Evolutionary conservation across 2,113 vertebrate species (phyloP), one percentile per base, ranked within the genome.

Genomic region (Pteruthius melanotis): DNA sequence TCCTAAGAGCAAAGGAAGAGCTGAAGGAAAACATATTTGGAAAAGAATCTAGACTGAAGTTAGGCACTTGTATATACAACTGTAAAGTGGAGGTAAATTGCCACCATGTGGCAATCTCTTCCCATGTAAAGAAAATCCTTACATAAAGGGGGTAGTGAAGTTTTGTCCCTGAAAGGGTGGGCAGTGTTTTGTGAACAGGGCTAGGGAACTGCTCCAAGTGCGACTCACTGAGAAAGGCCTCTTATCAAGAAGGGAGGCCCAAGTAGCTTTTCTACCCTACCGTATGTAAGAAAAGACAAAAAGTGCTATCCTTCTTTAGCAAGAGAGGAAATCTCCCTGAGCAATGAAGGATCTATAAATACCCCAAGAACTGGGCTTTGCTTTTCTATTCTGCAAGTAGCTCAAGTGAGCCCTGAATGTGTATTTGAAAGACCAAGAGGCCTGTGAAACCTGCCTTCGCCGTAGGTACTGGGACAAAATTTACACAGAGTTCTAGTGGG

Each of bases 71-170:
- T 26, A 65, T 28, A 37, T 11, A 13, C 7, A 45, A 1, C 16
- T 54, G 19, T 40, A 79, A 94, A 90, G 69, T 45, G 59, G 50
- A 83, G 33, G 63, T 60, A 86, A 96, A 88, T 91, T 95, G 87
- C 89, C 91, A 96, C 90, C 92, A 69, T 92, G 92, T 94, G 89
- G 84, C 89, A 96, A 91, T 70, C 75, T 88, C 66, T 80, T 52
- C 60, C 71, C 45, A 5, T 70, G n/a, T 52, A 64, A 84, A 89
- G 65, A 76, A 91, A 89, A 76, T 11, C 47, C 5, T 16, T 76
- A 49, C 11, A 11, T 35, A 40, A 83, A 85, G 33, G 0, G 13
- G 19, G 3, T 61, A 30, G 35, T n/a, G 59, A 56, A 53, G 45
- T 93, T 83, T 85, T 49, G 60, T 76, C 44, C 72, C 63, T 83